These are phyloP conservation scores for Perca flavescens DNA, from an alignment of 2,113 vertebrate genomes.

Conservation along the genomic window DNA sequence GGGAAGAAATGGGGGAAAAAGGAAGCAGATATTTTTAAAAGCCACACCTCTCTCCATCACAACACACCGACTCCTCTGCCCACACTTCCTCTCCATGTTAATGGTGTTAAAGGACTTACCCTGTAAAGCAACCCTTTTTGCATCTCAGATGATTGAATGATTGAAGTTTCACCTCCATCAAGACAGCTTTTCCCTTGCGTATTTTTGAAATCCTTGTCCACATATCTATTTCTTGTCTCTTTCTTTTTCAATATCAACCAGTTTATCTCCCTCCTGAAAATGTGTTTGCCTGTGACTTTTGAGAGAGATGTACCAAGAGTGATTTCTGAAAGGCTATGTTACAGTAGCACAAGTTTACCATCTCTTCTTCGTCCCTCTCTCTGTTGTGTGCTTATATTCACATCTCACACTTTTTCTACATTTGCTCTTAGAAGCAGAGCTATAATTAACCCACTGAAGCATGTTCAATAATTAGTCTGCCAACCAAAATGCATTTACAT, in stretches of 20 bases:
- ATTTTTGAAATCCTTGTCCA: not conserved
- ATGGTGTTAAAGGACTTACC: not conserved
- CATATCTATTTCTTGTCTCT: not conserved
- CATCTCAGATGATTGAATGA: conserved; percentile 2
- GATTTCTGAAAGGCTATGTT: conserved; percentile 18
- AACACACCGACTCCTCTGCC: not conserved
- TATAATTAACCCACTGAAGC: not conserved
- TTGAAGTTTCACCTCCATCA: conserved; percentile 15
- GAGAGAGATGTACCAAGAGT: not conserved
- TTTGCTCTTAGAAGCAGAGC: not conserved
- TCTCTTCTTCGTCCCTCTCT: not conserved
- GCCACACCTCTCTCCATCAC: not conserved
- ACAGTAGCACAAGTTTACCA: not conserved
- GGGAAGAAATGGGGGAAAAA: conserved; percentile 4
- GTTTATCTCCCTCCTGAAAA: not conserved
- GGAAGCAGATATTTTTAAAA: conserved; percentile 22
- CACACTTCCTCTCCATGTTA: not conserved
- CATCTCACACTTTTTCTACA: not conserved
- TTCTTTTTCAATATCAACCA: not conserved
- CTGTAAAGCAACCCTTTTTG: not conserved
- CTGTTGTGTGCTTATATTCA: not conserved
- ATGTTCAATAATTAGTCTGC: conserved; percentile 1
- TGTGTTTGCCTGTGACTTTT: not conserved
- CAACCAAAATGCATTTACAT: not conserved
- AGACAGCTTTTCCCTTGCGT: not conserved